Base-by-base conservation (phyloP, 1,140 invertebrate species). In the Drosophila varians region DNA sequence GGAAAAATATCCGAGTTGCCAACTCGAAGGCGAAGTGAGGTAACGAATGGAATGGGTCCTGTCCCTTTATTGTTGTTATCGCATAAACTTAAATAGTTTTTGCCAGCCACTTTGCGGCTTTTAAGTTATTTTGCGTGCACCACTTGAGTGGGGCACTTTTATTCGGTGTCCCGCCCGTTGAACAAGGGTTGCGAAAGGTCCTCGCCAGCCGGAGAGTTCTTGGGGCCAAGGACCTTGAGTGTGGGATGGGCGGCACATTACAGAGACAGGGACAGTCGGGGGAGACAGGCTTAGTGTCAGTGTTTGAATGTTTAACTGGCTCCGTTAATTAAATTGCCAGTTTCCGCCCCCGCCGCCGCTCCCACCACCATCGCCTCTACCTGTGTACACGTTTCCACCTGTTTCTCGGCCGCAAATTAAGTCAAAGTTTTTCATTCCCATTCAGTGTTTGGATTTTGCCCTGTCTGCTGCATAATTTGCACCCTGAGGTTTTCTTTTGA, bases 31-130 rank as follows among this genome's bases (percentile, higher is more conserved):
- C 23, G n/a, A 7, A 5, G 21, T 47, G 7, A 0, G 18, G 23
- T 11, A 40, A 38, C 36, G 12, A 8, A 11, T n/a, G 11, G 42
- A 49, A 19, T 60, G 57, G 69, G 12, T 5, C 21, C 36, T 70
- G 58, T 57, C 45, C 51, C 71, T 75, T 86, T 79, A 79, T 80
- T 84, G 80, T 86, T 74, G 72, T 86, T 80, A 84, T 84, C 76
- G 72, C 66, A 83, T 83, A 77, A 83, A 83, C 80, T 80, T 86
- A 84, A 84, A 84, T 84, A 84, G 80, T 84, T 84, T 84, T 65
- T 84, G 74, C 80, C 80, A 86, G 80, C 80, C 80, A 86, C 80
- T 84, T 84, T 86, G 80, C 76, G 80, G 80, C 76, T 84, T 84
- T 84, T 84, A 84, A 86, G 76, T 84, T 84, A 84, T 84, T 84